These are phyloP conservation scores for Cryptophagus acutangulus DNA, from an alignment of 2,888 invertebrate genomes.

Conservation along the genomic window DNA sequence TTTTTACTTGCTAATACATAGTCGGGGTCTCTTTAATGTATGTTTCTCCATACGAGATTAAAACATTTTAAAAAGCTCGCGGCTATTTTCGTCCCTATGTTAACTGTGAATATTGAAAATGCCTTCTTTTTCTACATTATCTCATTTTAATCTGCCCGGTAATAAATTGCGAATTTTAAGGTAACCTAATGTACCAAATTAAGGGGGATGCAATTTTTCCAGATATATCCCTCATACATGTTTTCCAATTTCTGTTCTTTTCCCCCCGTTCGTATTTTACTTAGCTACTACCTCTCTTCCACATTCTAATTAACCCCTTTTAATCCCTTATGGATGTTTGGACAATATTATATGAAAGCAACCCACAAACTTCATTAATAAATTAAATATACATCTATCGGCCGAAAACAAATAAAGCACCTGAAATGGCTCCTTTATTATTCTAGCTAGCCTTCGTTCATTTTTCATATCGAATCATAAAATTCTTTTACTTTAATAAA, in stretches of 20 bases:
- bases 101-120: constrained; percentile 31
- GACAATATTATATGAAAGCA: constrained; percentile 37
- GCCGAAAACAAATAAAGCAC: too few species aligned
- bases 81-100: constrained; percentile 37
- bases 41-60: constrained; percentile 43
- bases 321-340: constrained; percentile 40
- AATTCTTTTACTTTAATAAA: too few species aligned
- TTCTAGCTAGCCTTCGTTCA: too few species aligned
- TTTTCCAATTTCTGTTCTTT: constrained; percentile 7
- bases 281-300: too few species aligned
- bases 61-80: constrained; percentile 39
- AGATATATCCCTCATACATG: constrained; percentile 6
- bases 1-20: constrained; percentile 44
- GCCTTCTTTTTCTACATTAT: constrained; percentile 41
- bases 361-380: constrained; percentile 36
- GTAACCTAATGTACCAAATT: constrained; percentile 44
- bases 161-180: constrained; percentile 47
- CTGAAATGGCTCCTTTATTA: too few species aligned
- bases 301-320: constrained; percentile 39
- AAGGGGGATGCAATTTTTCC: constrained; percentile 43
- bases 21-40: constrained; percentile 37
- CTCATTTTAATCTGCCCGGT: constrained; percentile 36
- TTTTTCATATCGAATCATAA: too few species aligned
- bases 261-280: constrained; percentile 40
- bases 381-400: constrained; percentile 23